Conservation (phyloP, 2,888 invertebrate species). For the Heliconius ismenius region DNA sequence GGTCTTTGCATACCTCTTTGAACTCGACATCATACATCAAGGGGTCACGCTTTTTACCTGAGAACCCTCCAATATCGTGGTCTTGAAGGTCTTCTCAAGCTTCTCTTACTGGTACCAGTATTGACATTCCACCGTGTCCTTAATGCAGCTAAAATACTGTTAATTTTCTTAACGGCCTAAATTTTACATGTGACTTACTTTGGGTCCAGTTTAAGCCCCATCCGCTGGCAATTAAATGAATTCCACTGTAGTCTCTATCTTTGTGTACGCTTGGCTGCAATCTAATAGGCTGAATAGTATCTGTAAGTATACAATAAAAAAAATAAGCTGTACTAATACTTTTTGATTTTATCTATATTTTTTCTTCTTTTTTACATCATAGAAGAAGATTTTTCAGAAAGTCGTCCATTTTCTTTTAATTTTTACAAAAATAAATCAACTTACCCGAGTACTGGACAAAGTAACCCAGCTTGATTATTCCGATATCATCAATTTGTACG, state of each 20-base stretch:
- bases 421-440: background rate
- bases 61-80: no score
- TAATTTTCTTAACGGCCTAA: background rate
- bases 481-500: slow-evolving; percentile 8
- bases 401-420: no score
- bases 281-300: slow-evolving; percentile 3
- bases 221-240: background rate
- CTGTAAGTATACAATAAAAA: background rate
- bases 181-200: background rate
- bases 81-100: no score
- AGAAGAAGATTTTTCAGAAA: no score
- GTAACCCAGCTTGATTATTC: slow-evolving; percentile 7
- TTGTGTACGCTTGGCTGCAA: slow-evolving; percentile 1
- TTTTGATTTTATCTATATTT: no score
- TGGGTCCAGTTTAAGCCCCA: slow-evolving; percentile 19
- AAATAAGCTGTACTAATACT: background rate
- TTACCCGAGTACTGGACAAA: background rate
- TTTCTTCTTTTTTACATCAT: no score
- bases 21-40: no score
- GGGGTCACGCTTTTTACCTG: no score
- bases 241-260: slow-evolving; percentile 15
- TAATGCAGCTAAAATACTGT: background rate
- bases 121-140: no score
- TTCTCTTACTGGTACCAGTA: no score
- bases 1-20: no score